phyloP scores from a whole-genome alignment of 2,797 vertebrate species.

The Malacoraja senta region DNA sequence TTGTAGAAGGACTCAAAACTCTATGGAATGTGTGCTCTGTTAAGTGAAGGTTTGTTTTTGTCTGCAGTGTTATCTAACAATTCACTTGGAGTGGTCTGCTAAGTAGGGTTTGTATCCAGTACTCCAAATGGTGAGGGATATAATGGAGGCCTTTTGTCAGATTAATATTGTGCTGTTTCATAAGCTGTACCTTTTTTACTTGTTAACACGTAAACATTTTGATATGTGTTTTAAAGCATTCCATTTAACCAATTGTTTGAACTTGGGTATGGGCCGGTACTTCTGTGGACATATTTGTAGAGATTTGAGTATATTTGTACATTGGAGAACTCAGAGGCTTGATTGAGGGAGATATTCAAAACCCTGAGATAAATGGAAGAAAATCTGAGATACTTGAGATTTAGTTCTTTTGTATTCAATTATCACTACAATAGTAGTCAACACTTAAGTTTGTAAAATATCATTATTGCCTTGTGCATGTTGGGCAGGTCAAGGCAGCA shows the following conservation, averaged over 20 bases:
- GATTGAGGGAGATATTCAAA: background rate
- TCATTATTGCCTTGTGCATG: background rate
- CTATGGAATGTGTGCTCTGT: background rate
- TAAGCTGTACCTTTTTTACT: background rate
- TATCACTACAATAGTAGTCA: background rate
- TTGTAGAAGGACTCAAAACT: slow-evolving; percentile 3
- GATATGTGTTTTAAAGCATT: background rate
- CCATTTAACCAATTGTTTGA: background rate
- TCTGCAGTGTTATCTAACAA: slow-evolving; percentile 13
- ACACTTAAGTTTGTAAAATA: background rate
- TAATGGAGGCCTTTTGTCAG: background rate
- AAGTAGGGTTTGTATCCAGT: background rate
- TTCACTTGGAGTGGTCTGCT: background rate
- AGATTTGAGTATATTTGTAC: background rate
- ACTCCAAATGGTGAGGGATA: background rate
- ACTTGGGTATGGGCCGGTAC: background rate
- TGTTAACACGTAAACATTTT: background rate
- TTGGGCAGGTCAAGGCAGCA: background rate
- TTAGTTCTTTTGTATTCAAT: slow-evolving; percentile 13
- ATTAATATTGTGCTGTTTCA: slow-evolving; percentile 13
- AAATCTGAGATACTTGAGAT: background rate
- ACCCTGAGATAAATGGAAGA: background rate
- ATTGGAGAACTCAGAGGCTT: background rate
- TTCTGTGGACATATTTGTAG: background rate
- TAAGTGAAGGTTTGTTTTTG: slow-evolving; percentile 20